These are phyloP conservation scores for Pempheris klunzingeri DNA, from an alignment of 2,797 vertebrate species.

Conservation along the genomic window DNA sequence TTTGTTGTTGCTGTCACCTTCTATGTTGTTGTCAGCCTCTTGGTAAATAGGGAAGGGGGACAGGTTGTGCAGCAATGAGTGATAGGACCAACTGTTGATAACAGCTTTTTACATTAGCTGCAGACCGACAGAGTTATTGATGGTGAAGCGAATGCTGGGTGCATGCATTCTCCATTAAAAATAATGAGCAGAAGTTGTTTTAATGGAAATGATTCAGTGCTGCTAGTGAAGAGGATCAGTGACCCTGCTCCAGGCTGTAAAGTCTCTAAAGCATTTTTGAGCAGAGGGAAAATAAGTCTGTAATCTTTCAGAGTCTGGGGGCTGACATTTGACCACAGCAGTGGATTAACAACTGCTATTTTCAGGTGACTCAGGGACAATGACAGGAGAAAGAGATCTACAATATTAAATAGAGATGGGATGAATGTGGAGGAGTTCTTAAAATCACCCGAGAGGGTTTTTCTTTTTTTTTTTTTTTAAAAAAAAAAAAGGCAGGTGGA, in stretches of 20 bases:
- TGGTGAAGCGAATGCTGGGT: background rate
- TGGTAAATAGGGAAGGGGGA: background rate
- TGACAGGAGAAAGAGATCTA: constrained; percentile 36
- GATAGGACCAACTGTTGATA: background rate
- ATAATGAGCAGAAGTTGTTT: constrained; percentile 4
- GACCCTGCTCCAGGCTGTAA: background rate
- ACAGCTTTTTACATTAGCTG: constrained; percentile 26
- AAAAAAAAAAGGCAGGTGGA: constrained; percentile 51
- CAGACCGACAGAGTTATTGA: constrained; percentile 8
- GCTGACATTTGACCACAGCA: constrained; percentile 39
- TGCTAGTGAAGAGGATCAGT: background rate
- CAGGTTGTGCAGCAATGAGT: constrained; percentile 12
- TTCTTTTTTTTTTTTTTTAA: too few species aligned
- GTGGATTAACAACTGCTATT: constrained; percentile 43
- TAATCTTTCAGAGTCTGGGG: constrained; percentile 27
- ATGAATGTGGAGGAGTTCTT: constrained; percentile 40
- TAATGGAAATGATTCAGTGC: constrained; percentile 34
- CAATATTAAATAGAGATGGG: constrained; percentile 44
- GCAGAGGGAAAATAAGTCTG: constrained; percentile 19
- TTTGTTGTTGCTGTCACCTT: background rate
- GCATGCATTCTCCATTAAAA: constrained; percentile 20
- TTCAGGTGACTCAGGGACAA: constrained; percentile 44
- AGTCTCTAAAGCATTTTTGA: constrained; percentile 22
- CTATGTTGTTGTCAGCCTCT: background rate
- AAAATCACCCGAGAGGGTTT: constrained; percentile 47